Conservation (phyloP, 2,888 invertebrate species). For the Drosophila neoperkinsi region DNA sequence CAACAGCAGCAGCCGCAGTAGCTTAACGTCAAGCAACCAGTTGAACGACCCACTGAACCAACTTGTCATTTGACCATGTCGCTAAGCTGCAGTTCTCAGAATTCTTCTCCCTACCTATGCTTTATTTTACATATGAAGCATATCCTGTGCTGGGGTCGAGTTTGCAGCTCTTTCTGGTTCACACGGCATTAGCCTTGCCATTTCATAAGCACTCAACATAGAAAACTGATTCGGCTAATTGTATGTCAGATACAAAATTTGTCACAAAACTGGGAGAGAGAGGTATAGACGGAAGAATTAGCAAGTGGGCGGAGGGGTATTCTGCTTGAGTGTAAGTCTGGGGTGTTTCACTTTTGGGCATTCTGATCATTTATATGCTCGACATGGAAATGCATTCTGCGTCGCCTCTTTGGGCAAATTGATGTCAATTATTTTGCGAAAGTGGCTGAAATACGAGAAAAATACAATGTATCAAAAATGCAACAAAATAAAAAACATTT, state of each 20-base stretch:
- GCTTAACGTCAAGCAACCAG: constrained; percentile 58
- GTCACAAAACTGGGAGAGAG: constrained; percentile 28
- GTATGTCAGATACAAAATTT: constrained; percentile 65
- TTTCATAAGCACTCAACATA: neutral
- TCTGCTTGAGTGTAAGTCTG: constrained; percentile 1
- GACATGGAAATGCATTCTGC: constrained; percentile 47
- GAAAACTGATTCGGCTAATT: constrained; percentile 42
- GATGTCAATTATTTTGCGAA: constrained; percentile 71
- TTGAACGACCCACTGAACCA: constrained; percentile 78
- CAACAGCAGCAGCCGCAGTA: constrained; percentile 3
- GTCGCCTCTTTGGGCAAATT: constrained; percentile 44
- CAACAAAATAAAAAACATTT: constrained; percentile 26
- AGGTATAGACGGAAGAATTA: neutral
- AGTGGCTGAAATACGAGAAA: constrained; percentile 43
- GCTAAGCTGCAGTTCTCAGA: constrained; percentile 43
- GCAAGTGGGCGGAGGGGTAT: neutral
- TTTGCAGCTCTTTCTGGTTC: neutral
- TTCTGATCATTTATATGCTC: constrained; percentile 27
- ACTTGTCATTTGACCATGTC: constrained; percentile 76
- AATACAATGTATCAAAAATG: constrained; percentile 3
- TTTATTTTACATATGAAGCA: neutral
- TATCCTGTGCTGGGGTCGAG: constrained; percentile 37
- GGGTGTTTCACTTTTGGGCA: constrained; percentile 29
- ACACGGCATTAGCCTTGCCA: neutral
- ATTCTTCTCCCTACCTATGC: constrained; percentile 24